Evolutionary conservation across 2,113 vertebrate genomes (phyloP), one percentile per base, ranked within the genome.

Genomic region (Amazona vittata): DNA sequence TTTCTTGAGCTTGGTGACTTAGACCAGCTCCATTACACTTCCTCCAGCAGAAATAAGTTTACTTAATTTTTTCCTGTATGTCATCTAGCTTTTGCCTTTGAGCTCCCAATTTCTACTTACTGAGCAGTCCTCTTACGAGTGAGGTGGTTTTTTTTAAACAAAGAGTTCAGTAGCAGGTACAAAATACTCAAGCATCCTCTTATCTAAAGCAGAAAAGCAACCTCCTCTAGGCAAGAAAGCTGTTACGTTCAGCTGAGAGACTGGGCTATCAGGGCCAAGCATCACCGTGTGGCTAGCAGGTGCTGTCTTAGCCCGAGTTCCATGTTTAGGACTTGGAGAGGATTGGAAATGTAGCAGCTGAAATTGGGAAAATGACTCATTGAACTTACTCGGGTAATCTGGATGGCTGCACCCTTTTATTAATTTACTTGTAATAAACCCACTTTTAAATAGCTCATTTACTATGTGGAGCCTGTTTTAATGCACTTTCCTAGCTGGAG

Each of bases 41-140:
- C 63, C 43, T 93, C 47, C 47, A 4, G 31, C 24, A 52, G 52
- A 28, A 35, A 89, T 16, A 82, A 79, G 12, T 88, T 91, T 70
- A 26, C 70, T 85, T 79, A 57, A 79, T 95, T 95, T 90, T 85
- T 79, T 93, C 35, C 41, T 43, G 33, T 60, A 14, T n/a, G 53
- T 81, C 8, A 37, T 60, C 39, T 78, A 24, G 44, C 69, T 89
- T 96, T 91, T 94, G 63, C 86, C 86, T 94, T 84, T 46, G 76
- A 77, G 77, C 62, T 94, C 46, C 24, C 11, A 35, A 1, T 73
- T 89, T 94, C 93, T 89, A 57, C 41, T 87, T 91, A 43, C 49
- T 76, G 50, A 92, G 59, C 31, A 75, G 19, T 65, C 24, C 35
- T 81, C 50, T 68, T 90, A 70, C 0, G 4, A 83, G 17, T 29